Evolutionary conservation across 2,113 vertebrate genomes (phyloP).

Genomic region (Bubalus kerabau): DNA sequence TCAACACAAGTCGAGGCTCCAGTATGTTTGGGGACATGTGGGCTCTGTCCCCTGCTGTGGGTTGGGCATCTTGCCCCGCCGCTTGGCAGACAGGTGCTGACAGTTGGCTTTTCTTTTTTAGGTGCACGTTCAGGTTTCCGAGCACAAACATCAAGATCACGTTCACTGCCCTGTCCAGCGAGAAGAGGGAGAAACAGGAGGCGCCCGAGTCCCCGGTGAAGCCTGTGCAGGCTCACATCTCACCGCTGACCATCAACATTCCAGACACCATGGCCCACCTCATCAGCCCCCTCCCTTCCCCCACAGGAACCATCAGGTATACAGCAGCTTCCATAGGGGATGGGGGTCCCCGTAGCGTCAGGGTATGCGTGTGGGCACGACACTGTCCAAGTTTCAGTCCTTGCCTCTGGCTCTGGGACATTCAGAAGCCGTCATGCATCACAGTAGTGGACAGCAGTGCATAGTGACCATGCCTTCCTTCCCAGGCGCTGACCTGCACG

Average conservation of each 20-base stretch:
- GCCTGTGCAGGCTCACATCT: conserved; percentile 94
- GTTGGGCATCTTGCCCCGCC: rapidly evolving
- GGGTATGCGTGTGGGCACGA: neutral
- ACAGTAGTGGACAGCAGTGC: neutral
- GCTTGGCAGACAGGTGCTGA: neutral
- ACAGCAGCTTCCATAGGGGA: neutral
- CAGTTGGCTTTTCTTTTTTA: conserved; percentile 68
- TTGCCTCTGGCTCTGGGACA: neutral
- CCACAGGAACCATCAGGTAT: conserved; percentile 97
- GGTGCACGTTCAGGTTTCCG: conserved; percentile 98
- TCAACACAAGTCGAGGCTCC: neutral
- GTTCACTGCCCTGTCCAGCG: conserved; percentile 93
- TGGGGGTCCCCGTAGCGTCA: neutral
- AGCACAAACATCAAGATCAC: conserved; percentile 99
- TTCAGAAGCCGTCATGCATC: neutral
- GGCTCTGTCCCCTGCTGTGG: neutral
- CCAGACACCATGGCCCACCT: conserved; percentile 98
- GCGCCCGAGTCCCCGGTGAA: conserved; percentile 93
- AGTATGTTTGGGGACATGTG: neutral
- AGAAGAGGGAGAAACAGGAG: conserved; percentile 94
- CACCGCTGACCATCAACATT: conserved; percentile 98
- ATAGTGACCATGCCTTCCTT: rapidly evolving
- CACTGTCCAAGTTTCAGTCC: neutral
- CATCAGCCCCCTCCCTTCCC: conserved; percentile 97
- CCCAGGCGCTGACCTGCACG: rapidly evolving